phyloP scores from a whole-genome alignment of 1,140 invertebrate genomes.

The Galleria mellonella region DNA sequence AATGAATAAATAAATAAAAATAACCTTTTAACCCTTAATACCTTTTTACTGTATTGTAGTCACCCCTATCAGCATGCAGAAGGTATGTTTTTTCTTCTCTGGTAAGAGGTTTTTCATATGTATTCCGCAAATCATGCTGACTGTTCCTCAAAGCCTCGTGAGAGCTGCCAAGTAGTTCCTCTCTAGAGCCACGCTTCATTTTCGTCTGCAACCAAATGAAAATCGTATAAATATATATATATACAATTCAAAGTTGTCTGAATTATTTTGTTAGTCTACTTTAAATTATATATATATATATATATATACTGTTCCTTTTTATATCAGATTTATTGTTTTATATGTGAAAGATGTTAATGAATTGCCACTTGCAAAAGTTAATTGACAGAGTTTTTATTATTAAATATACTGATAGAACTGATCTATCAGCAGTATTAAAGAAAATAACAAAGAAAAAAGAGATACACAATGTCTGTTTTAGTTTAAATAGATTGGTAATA shows the following conservation, averaged over 20 bases:
- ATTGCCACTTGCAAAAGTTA: no score
- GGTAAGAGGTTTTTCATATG: constrained; percentile 80
- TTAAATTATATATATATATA: background rate
- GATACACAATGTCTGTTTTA: no score
- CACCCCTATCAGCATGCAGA: constrained; percentile 89
- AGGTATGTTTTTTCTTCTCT: constrained; percentile 89
- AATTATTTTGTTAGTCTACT: background rate
- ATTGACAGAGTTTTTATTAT: no score
- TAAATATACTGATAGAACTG: no score
- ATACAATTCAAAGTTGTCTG: background rate
- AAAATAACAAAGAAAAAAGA: no score
- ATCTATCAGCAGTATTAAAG: no score
- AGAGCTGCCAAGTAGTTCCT: constrained; percentile 64
- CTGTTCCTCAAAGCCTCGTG: constrained; percentile 55
- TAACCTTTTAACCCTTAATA: no score
- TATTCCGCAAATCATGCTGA: constrained; percentile 42
- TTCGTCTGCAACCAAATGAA: constrained; percentile 41
- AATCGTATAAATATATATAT: background rate
- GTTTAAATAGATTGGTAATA: no score
- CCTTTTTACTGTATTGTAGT: constrained; percentile 88
- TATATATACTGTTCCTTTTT: no score
- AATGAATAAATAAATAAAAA: no score
- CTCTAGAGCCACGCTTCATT: constrained; percentile 64
- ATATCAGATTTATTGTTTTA: no score
- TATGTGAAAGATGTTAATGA: no score